These are phyloP conservation scores for Caenorhabditis auriculariae DNA, from an alignment of 2,888 invertebrate species.

Conservation along the genomic window DNA sequence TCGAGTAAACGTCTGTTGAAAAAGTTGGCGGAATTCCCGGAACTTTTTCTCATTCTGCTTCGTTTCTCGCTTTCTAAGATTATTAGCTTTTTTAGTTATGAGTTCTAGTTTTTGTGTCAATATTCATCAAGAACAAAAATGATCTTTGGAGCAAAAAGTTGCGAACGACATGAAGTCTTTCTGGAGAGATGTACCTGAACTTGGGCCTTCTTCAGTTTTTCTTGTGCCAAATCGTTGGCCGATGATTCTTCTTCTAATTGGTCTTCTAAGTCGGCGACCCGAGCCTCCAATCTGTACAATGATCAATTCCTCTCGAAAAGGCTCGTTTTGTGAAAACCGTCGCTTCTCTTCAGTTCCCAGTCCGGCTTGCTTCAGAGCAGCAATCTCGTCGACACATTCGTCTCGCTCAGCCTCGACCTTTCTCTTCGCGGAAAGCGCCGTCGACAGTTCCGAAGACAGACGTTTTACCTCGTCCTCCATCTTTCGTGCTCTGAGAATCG, in stretches of 20 bases:
- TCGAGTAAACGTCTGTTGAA: too few species aligned
- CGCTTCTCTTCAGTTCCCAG: constrained; percentile 75
- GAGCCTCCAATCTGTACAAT: constrained; percentile 82
- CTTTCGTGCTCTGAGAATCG: constrained; percentile 17
- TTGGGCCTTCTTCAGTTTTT: constrained; percentile 82
- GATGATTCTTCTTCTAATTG: constrained; percentile 93
- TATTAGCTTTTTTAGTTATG: too few species aligned
- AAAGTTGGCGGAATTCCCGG: too few species aligned
- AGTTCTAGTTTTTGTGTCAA: too few species aligned
- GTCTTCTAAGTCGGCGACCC: constrained; percentile 86
- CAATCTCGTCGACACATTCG: constrained; percentile 28
- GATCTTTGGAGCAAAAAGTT: too few species aligned
- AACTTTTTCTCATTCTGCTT: too few species aligned
- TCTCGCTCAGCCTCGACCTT: constrained; percentile 34
- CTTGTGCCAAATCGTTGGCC: constrained; percentile 82
- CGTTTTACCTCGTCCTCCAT: constrained; percentile 23
- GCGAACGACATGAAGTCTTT: background rate
- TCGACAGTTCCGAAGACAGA: constrained; percentile 28
- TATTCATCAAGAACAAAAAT: too few species aligned
- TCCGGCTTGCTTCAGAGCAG: constrained; percentile 12
- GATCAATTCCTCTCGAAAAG: background rate
- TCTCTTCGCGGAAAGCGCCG: constrained; percentile 9
- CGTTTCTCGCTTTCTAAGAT: too few species aligned
- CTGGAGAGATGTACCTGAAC: too few species aligned
- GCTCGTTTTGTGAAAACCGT: constrained; percentile 78